Base-by-base conservation (phyloP, 2,888 invertebrate species). In the Trichacis sp. region DNA sequence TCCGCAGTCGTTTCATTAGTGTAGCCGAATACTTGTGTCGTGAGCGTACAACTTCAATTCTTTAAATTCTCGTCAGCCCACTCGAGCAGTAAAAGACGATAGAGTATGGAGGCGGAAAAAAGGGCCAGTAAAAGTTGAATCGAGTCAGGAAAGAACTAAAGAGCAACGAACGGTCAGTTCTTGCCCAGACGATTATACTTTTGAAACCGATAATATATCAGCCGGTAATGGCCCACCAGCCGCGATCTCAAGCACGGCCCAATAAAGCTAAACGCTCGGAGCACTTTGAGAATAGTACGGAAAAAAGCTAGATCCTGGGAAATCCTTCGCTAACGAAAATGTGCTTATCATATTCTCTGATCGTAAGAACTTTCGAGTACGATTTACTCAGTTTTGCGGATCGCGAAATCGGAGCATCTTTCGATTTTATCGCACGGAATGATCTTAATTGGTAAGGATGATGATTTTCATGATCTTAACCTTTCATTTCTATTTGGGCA, bases 121-220 rank as follows among this genome's bases (percentile, higher is more conserved):
- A 61, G 30, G 42, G 15, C 33, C 40, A 51, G 55, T 57, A 20
- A 64, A 59, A 64, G 59, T 59, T 59, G 59, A 52, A 64, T 64
- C 50, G 47, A 58, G 58, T 48, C 55, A 50, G 55, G 33, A 47
- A 49, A 54, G 64, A 53, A 64, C 54, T 55, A 54, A 46, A n/a
- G 58, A 54, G 58, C 51, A 57, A 55, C 53, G 57, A 63, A 56
- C 63, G 50, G 58, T 49, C 30, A 52, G 64, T 64, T 64, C 59
- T 64, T 64, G 51, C 55, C 40, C 45, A 20, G 42, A 55, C 77
- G 78, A 77, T 80, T 81, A 80, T 77, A 76, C 76, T 75, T 77
- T 77, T 74, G 72, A 73, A 55, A 72, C 74, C 74, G 78, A 77
- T 80, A 81, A 82, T 81, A 80, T 77, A 81, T 81, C 76, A 79